phyloP scores from a whole-genome alignment of 2,888 invertebrate species.

The Chymomyza procnemis region DNA sequence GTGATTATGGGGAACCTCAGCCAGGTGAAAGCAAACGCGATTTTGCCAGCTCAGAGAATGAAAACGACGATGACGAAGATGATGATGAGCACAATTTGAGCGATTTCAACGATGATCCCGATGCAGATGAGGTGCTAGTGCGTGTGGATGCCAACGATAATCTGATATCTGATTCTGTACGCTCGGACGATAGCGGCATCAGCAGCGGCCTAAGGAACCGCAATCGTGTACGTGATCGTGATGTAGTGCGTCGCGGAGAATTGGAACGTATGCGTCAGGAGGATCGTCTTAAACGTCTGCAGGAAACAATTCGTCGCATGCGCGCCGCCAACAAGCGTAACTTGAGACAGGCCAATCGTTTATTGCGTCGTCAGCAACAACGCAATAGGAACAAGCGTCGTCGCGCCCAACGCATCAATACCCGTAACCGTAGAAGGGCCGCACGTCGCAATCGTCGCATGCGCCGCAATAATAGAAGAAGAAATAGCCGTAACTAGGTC shows the following conservation, averaged over 20 bases:
- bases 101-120: background rate
- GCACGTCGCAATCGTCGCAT: conserved; percentile 31
- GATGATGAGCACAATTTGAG: background rate
- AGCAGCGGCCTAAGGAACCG: background rate
- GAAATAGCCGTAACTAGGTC: conserved; percentile 8
- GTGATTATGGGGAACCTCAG: background rate
- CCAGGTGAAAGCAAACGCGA: background rate
- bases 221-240: background rate
- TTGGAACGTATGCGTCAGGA: conserved; percentile 47
- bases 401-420: background rate
- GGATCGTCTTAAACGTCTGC: conserved; percentile 42
- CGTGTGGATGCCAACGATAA: background rate
- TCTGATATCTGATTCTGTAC: background rate
- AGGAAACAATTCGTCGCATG: conserved; percentile 13
- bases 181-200: background rate
- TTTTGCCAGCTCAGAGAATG: background rate
- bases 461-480: background rate
- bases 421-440: background rate
- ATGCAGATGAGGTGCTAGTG: background rate
- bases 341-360: conserved; percentile 2
- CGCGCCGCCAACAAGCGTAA: background rate
- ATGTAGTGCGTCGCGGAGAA: conserved; percentile 21
- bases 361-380: background rate
- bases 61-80: conserved; percentile 8
- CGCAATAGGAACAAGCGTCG: conserved; percentile 14